Conservation (phyloP, 2,888 invertebrate species). For the Alviniconcha strummeri region DNA sequence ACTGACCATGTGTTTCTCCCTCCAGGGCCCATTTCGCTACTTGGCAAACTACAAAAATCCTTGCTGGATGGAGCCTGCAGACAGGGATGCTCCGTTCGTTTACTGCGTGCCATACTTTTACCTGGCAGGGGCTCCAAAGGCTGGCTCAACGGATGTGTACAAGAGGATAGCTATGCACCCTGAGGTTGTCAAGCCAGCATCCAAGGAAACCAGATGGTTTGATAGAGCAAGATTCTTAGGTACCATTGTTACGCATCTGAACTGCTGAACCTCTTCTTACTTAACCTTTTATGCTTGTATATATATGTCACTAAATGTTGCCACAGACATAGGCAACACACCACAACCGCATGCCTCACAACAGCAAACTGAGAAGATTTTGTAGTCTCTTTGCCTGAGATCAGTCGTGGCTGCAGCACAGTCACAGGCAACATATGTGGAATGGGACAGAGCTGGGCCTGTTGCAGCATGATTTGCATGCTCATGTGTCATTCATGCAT, state of each 20-base stretch:
- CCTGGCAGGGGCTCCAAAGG: slow-evolving; percentile 35
- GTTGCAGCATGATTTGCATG: no score
- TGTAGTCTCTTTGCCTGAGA: no score
- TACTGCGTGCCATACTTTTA: slow-evolving; percentile 37
- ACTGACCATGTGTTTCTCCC: background rate
- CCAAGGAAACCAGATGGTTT: slow-evolving; percentile 36
- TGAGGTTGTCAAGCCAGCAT: slow-evolving; percentile 14
- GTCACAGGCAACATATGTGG: no score
- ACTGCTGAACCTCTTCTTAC: background rate
- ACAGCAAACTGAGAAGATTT: no score
- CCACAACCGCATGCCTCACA: no score
- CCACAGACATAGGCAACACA: no score
- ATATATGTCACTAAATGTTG: no score
- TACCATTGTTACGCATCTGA: background rate
- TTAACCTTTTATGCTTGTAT: no score
- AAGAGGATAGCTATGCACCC: slow-evolving; percentile 29
- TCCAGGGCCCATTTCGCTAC: slow-evolving; percentile 35
- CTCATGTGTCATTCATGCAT: no score
- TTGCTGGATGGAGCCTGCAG: slow-evolving; percentile 27
- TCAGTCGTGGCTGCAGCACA: no score
- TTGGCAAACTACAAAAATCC: slow-evolving; percentile 36
- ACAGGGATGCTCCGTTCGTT: background rate
- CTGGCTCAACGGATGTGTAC: slow-evolving; percentile 33
- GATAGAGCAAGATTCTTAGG: slow-evolving; percentile 33
- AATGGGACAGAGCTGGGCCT: no score